Conservation (phyloP, 2,888 invertebrate species). For the Cephus rjabovi region DNA sequence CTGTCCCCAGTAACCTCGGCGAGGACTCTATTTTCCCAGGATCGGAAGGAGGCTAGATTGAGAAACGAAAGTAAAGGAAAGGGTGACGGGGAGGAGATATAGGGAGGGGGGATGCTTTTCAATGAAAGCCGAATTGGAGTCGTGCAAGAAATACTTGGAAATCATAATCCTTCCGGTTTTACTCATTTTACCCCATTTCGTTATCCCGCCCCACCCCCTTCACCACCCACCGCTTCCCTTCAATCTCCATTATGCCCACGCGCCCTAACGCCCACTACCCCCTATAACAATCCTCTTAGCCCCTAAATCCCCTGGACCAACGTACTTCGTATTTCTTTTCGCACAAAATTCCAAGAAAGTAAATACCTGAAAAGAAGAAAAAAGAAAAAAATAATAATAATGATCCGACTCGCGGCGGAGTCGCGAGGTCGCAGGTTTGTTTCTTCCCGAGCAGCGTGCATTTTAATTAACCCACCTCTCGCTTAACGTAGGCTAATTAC, state of each 20-base stretch:
- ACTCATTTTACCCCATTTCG: background rate
- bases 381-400: background rate
- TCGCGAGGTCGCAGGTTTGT: background rate
- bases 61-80: background rate
- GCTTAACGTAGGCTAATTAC: slow-evolving; percentile 25
- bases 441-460: slow-evolving; percentile 13
- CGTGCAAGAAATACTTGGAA: background rate
- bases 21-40: background rate
- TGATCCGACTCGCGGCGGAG: background rate
- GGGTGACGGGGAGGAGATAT: background rate
- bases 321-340: background rate
- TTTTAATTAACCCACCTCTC: slow-evolving; percentile 21
- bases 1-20: background rate
- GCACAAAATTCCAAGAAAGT: background rate
- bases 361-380: background rate
- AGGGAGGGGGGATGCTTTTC: background rate
- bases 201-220: background rate
- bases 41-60: background rate
- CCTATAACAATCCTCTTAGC: background rate
- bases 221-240: background rate
- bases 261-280: background rate
- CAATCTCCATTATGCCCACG: background rate
- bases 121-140: background rate
- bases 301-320: background rate
- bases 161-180: background rate